A percentile compares a stretch with the other conserved stretches of the same genome.
Evolutionary conservation across 1,140 invertebrate species (phyloP).

Genomic region (Cepaea nemoralis): DNA sequence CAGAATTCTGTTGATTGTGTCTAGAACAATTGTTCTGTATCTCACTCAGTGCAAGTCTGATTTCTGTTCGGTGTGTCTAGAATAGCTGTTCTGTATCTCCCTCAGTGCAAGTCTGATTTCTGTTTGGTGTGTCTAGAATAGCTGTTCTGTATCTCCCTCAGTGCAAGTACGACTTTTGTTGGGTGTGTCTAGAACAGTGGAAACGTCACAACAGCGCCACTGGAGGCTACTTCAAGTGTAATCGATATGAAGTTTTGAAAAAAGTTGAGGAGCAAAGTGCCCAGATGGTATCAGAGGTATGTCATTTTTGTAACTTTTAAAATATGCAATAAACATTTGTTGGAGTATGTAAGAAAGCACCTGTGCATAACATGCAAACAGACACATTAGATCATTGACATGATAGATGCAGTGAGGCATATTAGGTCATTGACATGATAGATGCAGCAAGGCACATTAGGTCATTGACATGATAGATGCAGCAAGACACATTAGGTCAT

Average conservation of each 20-base stretch:
- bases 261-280: constrained; percentile 79
- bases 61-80: too few species aligned
- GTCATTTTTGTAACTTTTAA: constrained; percentile 14
- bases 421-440: too few species aligned
- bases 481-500: too few species aligned
- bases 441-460: too few species aligned
- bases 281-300: constrained; percentile 75
- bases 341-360: not conserved
- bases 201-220: constrained; percentile 82
- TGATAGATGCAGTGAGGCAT: too few species aligned
- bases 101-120: constrained; percentile 82
- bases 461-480: too few species aligned
- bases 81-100: too few species aligned
- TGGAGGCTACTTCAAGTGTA: constrained; percentile 83
- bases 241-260: constrained; percentile 79
- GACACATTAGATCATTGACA: not conserved
- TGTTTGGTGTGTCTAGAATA: constrained; percentile 84
- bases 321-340: not conserved
- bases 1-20: too few species aligned
- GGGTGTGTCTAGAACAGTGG: constrained; percentile 84
- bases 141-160: constrained; percentile 55
- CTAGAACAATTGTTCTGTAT: too few species aligned
- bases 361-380: not conserved
- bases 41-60: too few species aligned
- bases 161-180: constrained; percentile 85